phyloP scores from a whole-genome alignment of 1,140 invertebrate genomes.

The Hylyphantes graminicola region DNA sequence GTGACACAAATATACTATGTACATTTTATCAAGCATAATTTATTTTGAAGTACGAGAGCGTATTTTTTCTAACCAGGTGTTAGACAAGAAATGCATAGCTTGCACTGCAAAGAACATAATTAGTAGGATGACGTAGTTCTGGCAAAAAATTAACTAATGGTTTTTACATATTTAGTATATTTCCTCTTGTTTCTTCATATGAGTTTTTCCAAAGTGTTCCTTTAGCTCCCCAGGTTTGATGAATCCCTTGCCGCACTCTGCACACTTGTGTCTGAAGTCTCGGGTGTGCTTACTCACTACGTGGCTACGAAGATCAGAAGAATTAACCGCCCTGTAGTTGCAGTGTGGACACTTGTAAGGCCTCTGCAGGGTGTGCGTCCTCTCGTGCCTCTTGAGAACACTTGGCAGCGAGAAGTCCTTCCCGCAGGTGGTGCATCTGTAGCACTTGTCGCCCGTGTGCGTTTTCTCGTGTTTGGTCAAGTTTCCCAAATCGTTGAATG shows the following conservation, averaged over 20 bases:
- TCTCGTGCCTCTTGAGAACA: not conserved
- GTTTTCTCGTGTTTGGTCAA: constrained; percentile 84
- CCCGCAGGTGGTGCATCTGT: constrained; percentile 37
- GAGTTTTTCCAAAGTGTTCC: not conserved
- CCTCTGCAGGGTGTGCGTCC: constrained; percentile 77
- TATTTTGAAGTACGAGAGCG: too few species aligned
- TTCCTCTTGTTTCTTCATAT: too few species aligned
- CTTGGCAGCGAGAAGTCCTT: constrained; percentile 1
- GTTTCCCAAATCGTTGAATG: constrained; percentile 92
- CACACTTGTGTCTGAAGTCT: not conserved
- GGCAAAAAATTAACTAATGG: too few species aligned
- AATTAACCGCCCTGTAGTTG: constrained; percentile 75
- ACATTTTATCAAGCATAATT: too few species aligned
- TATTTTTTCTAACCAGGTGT: too few species aligned
- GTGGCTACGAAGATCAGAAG: not conserved
- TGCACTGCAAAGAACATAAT: too few species aligned
- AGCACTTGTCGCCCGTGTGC: constrained; percentile 53
- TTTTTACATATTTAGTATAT: too few species aligned
- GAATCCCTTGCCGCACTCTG: not conserved
- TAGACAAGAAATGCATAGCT: too few species aligned
- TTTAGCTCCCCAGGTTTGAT: not conserved
- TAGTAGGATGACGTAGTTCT: too few species aligned
- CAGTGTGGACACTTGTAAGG: constrained; percentile 73
- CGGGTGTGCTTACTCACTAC: not conserved
- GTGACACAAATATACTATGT: too few species aligned